Evolutionary conservation across 1,140 invertebrate species (phyloP).

Genomic region (Trichomalopsis sarcophagae): DNA sequence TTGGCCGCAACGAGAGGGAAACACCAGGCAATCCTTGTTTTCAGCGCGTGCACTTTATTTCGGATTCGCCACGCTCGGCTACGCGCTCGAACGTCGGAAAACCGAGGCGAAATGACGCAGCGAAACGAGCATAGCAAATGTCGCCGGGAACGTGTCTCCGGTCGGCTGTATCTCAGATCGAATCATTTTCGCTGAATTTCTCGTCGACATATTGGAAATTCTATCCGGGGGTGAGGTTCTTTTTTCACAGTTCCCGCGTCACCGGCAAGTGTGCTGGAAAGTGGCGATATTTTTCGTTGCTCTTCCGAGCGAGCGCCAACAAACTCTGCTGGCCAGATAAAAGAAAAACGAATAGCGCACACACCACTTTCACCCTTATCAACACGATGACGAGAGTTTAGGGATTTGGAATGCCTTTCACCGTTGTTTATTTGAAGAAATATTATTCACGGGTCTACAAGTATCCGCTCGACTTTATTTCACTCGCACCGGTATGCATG

Average conservation of each 20-base stretch:
- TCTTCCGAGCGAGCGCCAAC: not conserved
- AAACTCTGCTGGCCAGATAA: conserved; percentile 23
- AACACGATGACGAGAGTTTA: not conserved
- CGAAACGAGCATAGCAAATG: conserved; percentile 39
- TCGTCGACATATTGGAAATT: conserved; percentile 46
- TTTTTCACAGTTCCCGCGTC: not conserved
- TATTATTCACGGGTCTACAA: not conserved
- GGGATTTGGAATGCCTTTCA: not conserved
- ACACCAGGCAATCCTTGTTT: conserved; percentile 6
- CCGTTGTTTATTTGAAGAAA: not conserved
- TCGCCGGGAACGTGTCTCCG: not conserved
- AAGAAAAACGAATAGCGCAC: conserved; percentile 13
- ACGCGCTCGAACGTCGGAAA: not conserved
- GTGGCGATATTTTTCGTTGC: conserved; percentile 25
- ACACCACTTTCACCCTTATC: conserved; percentile 3
- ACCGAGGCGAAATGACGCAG: not conserved
- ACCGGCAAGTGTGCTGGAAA: conserved; percentile 39
- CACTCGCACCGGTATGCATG: not conserved
- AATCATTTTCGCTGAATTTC: conserved; percentile 50
- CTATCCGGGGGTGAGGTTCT: not conserved
- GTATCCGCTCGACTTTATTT: not conserved
- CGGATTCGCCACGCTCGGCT: not conserved
- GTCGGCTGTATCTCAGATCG: conserved; percentile 25
- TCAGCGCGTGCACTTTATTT: not conserved
- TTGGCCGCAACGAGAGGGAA: not conserved